These are phyloP conservation scores for Pitangus sulphuratus DNA, from an alignment of 2,797 vertebrate species.

Conservation along the genomic window DNA sequence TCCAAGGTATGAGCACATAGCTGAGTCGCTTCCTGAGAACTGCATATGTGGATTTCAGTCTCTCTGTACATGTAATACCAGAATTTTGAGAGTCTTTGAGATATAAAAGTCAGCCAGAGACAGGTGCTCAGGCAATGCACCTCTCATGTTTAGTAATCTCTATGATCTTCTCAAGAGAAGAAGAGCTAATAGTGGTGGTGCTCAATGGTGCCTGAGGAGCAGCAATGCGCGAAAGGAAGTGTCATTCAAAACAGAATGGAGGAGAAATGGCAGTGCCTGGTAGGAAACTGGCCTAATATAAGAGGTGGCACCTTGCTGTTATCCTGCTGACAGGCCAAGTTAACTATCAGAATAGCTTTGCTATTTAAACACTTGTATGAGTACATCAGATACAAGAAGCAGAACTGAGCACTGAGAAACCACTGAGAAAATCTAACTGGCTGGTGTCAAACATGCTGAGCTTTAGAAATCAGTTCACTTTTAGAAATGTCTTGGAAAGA, in stretches of 20 bases:
- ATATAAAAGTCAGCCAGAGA: neutral
- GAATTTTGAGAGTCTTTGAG: neutral
- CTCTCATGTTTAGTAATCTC: neutral
- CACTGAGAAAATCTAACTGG: neutral
- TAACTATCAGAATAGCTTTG: neutral
- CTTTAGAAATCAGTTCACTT: conserved; percentile 20
- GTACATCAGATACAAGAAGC: neutral
- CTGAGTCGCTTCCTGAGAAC: neutral
- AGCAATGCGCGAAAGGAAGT: neutral
- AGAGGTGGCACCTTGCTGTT: conserved; percentile 4
- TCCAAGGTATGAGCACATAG: neutral
- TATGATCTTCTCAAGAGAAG: accelerated
- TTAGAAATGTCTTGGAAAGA: neutral
- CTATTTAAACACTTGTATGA: neutral
- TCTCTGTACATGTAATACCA: neutral
- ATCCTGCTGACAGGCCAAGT: neutral
- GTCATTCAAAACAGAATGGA: neutral
- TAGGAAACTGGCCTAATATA: neutral
- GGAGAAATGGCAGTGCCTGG: neutral
- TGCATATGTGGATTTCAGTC: neutral
- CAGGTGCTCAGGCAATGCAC: neutral
- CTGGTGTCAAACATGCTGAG: neutral
- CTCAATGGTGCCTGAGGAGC: neutral
- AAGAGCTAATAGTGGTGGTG: neutral
- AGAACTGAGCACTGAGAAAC: neutral